Evolutionary conservation across 2,797 vertebrate genomes (phyloP), one percentile per base, ranked within the genome.

Genomic region (Helostoma temminkii): DNA sequence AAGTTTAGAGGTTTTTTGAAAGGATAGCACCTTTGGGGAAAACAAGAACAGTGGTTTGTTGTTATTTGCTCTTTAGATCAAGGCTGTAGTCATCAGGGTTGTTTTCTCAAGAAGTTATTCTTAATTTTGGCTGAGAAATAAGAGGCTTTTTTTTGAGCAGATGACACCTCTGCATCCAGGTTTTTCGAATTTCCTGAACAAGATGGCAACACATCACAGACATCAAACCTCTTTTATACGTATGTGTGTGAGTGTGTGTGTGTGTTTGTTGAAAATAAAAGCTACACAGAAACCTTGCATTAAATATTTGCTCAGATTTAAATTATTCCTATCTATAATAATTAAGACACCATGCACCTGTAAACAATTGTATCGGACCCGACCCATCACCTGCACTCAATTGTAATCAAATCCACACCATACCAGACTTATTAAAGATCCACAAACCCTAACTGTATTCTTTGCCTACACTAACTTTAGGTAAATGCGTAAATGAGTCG

Each of bases 181-280:
- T 83, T 76, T 25, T 58, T 24, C 72, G 74, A 60, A 64, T 83
- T 79, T 49, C 14, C 52, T 22, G 41, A 30, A 2, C 12, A 25
- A 47, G 70, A 65, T 82, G 81, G 79, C 76, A 80, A 60, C 30
- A 74, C 58, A 18, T 60, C 64, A 49, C 71, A 82, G 86, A 79
- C 81, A 43, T 47, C n/a, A 24, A 56, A 63, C 45, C 8, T 25
- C 19, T 5, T 5, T 34, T 30, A 8, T 30, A 8, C 8, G 28
- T 30, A 9, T 36, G 34, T 36, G 10, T 9, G 14, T 39, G 36
- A 8, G 16, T 37, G 36, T 10, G 32, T 39, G 36, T 16, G 36
- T 49, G 37, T 50, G 11, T 36, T 32, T 0, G 15, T 46, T 39
- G 5, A 21, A 48, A 19, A 6, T 5, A 15, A 34, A 32, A 11